These are phyloP conservation scores for Calypte anna DNA, from an alignment of 2,113 vertebrate genomes.

Conservation along the genomic window DNA sequence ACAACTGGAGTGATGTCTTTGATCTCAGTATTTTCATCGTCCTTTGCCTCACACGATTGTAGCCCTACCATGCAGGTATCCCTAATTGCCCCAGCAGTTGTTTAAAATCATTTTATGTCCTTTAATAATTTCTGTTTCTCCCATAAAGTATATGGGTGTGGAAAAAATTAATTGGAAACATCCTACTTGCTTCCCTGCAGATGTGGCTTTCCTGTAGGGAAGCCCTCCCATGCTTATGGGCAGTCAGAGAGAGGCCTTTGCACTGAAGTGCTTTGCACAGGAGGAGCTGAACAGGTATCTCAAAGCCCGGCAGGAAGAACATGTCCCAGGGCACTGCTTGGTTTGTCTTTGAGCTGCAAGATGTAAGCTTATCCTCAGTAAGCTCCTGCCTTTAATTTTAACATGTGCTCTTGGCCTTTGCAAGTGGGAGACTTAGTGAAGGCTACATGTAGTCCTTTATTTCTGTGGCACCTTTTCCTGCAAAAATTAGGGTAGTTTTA, in stretches of 20 bases:
- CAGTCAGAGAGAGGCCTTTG: not conserved
- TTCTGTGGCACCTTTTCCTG: not conserved
- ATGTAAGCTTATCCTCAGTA: fast-evolving
- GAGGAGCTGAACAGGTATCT: not conserved
- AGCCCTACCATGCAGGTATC: not conserved
- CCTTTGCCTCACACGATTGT: not conserved
- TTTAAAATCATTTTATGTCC: not conserved
- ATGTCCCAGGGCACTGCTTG: not conserved
- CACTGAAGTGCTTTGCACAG: not conserved
- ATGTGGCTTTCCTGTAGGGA: not conserved
- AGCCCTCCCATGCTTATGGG: not conserved
- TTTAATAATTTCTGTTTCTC: not conserved
- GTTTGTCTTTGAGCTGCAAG: not conserved
- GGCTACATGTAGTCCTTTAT: not conserved
- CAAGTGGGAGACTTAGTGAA: not conserved
- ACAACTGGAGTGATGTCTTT: not conserved
- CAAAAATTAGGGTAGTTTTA: not conserved
- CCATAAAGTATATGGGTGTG: not conserved
- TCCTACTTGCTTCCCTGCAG: not conserved
- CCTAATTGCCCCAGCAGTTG: not conserved
- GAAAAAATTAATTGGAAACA: not conserved
- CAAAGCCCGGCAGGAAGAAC: not conserved
- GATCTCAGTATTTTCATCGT: not conserved
- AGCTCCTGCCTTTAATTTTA: not conserved
- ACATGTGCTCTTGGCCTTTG: not conserved